Evolutionary conservation across 2,888 invertebrate genomes (phyloP), one percentile per base, ranked within the genome.

Genomic region (Rhimphoctona megacephalus): DNA sequence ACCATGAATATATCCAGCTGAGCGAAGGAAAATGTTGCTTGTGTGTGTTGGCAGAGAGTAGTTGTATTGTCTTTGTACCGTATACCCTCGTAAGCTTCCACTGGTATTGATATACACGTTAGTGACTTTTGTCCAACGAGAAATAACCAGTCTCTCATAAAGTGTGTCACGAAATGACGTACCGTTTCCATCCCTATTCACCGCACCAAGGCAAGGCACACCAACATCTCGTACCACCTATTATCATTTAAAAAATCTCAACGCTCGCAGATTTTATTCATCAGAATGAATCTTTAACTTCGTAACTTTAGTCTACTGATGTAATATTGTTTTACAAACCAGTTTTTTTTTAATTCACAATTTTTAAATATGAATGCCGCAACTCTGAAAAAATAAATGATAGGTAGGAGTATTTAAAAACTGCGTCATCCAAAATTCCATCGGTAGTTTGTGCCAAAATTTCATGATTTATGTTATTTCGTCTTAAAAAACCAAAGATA

Each of bases 1-100:
- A 80, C 52, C 77, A 76, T 69, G 69, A 79, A 77, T 78, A 78
- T 80, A 66, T 73, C 33, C 64, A 64, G 64, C 49, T 43, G 70
- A 83, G 25, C 43, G 46, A 54, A 64, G 46, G 52, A 76, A 74
- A 74, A 54, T 70, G 11, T 49, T 6, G 54, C 57, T 11, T 76
- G 43, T 46, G 43, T 76, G 76, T 43, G 61, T 74, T 30, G 61
- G 22, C 22, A 22, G 39, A 57, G 22, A 57, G 36, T 17, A 17
- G 54, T 14, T 61, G 61, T 33, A 36, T 61, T 43, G n/a, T 61
- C 61, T 61, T 76, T 61, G 61, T 76, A 14, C 19, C 43, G 14
- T 52, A 19, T n/a, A 33, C 46, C 36, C 73, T 57, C 54, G 22
- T 5, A 22, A 73, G 54, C 54, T 69, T 69, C 22, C 69, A 43